Conservation (phyloP, 2,797 vertebrate species). For the Acanthiza pusilla region DNA sequence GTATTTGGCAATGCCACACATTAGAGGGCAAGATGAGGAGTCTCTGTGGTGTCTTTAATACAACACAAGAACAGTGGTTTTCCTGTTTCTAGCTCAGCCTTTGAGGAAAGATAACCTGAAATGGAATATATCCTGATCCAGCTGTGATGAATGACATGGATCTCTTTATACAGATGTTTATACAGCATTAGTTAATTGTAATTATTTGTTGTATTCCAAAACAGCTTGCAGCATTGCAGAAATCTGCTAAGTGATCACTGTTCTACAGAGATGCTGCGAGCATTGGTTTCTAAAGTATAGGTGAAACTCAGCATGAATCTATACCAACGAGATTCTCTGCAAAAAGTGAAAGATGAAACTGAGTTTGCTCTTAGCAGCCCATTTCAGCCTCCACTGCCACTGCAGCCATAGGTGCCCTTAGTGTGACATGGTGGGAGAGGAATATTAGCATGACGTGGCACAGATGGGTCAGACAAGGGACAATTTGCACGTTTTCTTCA, state of each 20-base stretch:
- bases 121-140: background rate
- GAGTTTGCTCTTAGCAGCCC: background rate
- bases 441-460: background rate
- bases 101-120: background rate
- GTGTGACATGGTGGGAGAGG: rapidly evolving
- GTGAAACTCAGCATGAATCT: background rate
- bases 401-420: background rate
- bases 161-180: background rate
- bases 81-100: background rate
- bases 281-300: background rate
- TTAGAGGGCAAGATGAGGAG: background rate
- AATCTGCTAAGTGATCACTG: background rate
- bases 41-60: background rate
- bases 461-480: background rate
- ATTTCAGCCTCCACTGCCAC: background rate
- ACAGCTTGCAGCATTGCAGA: background rate
- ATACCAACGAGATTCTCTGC: background rate
- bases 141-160: background rate
- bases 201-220: background rate
- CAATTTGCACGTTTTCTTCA: background rate
- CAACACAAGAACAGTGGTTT: background rate
- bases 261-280: background rate
- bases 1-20: background rate
- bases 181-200: background rate
- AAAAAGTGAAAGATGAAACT: background rate